A percentile compares a stretch with the other conserved stretches of the same genome.
Conservation (phyloP, 2,113 vertebrate species). For the Crotalus tigris region DNA sequence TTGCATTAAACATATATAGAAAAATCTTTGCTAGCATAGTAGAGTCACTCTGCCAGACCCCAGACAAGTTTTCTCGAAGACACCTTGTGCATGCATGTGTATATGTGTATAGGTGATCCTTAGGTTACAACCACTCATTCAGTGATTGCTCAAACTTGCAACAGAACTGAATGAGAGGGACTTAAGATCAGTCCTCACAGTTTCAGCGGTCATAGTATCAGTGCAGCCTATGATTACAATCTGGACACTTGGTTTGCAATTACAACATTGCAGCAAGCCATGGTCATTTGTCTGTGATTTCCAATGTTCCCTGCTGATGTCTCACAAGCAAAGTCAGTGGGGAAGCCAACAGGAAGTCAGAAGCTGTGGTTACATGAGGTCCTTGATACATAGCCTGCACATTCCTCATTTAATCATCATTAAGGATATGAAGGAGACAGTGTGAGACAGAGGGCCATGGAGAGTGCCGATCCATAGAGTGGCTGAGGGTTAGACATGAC, state of each 20-base stretch:
- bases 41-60: not conserved
- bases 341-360: not conserved
- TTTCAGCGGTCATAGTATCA: not conserved
- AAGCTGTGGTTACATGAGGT: not conserved
- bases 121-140: not conserved
- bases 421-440: not conserved
- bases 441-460: not conserved
- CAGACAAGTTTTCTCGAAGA: not conserved
- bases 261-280: not conserved
- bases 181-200: not conserved
- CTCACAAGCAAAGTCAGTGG: not conserved
- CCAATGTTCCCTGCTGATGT: not conserved
- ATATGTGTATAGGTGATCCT: not conserved
- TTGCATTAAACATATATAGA: not conserved
- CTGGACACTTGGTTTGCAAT: not conserved
- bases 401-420: not conserved
- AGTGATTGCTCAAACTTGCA: not conserved
- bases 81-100: not conserved
- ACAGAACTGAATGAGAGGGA: not conserved
- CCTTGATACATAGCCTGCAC: not conserved
- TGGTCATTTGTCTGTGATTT: not conserved
- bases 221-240: not conserved
- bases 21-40: not conserved
- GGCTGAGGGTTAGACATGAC: not conserved
- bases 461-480: not conserved